Percentiles rank a stretch among this genome's conserved stretches.
Conservation (phyloP, 2,888 invertebrate species). For the Gnatocerus cornutus region DNA sequence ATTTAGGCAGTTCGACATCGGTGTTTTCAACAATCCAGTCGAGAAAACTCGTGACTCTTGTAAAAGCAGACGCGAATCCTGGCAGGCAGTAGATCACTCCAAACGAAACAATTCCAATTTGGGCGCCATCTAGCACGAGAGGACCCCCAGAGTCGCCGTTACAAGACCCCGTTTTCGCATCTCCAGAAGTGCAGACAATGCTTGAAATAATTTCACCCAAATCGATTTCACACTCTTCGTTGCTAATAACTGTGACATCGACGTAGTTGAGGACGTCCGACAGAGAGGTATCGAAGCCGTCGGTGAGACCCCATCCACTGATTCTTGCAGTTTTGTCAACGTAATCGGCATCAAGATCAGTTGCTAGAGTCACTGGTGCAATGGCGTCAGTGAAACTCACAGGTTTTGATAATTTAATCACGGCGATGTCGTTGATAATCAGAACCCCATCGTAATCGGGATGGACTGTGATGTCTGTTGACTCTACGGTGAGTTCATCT, state of each 20-base stretch:
- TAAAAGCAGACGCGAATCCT: constrained; percentile 48
- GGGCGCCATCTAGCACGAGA: constrained; percentile 43
- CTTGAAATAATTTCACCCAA: constrained; percentile 30
- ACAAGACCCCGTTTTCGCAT: constrained; percentile 45
- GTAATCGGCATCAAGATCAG: neutral
- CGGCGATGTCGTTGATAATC: constrained; percentile 61
- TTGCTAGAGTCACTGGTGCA: constrained; percentile 61
- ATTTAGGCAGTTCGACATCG: constrained; percentile 9
- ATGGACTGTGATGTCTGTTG: constrained; percentile 47
- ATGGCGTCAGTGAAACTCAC: constrained; percentile 59
- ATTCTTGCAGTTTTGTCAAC: constrained; percentile 38
- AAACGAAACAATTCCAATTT: constrained; percentile 52
- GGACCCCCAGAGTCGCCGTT: constrained; percentile 55
- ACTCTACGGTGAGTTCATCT: constrained; percentile 33
- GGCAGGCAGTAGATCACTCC: constrained; percentile 41
- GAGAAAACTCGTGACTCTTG: constrained; percentile 47
- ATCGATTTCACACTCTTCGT: constrained; percentile 37
- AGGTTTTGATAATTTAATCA: constrained; percentile 57
- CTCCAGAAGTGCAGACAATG: constrained; percentile 50
- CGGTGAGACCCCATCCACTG: constrained; percentile 54
- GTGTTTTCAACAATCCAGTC: constrained; percentile 48
- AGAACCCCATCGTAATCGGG: neutral
- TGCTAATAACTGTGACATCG: constrained; percentile 49
- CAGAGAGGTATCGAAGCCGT: constrained; percentile 32
- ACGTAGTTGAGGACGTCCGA: constrained; percentile 47